Conservation (phyloP, 1,140 invertebrate genomes). For the Solenopsis invicta region DNA sequence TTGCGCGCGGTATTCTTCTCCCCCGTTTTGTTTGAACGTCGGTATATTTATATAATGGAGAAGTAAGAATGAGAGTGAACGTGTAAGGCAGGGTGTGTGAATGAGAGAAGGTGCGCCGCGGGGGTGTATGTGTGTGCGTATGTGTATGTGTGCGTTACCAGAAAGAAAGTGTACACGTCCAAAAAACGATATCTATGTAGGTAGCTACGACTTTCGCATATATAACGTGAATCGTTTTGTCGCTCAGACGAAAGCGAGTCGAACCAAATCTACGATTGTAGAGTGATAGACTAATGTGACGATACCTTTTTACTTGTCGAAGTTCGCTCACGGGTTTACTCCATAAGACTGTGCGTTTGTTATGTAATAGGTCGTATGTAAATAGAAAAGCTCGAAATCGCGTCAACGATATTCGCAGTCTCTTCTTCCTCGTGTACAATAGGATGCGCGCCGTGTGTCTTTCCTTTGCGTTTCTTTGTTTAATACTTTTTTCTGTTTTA, state of each 20-base stretch:
- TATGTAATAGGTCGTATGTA: conserved; percentile 79
- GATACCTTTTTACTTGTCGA: conserved; percentile 76
- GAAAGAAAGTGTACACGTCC: conserved; percentile 55
- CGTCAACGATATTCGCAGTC: conserved; percentile 80
- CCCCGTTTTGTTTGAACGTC: conserved; percentile 7
- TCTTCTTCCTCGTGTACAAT: conserved; percentile 75
- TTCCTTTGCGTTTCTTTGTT: conserved; percentile 3
- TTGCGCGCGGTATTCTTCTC: neutral
- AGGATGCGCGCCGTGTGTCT: conserved; percentile 55
- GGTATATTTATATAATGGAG: conserved; percentile 58
- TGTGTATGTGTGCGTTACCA: conserved; percentile 2
- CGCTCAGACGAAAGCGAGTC: conserved; percentile 73
- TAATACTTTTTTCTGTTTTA: conserved; percentile 23
- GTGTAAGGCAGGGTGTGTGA: neutral
- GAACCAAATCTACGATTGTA: conserved; percentile 81
- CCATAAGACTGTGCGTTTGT: conserved; percentile 86
- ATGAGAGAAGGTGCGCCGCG: neutral
- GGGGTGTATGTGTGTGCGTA: neutral
- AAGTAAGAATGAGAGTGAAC: conserved; percentile 31
- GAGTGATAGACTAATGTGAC: conserved; percentile 70
- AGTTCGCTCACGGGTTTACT: conserved; percentile 79
- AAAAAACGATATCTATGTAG: conserved; percentile 45
- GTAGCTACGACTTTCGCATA: conserved; percentile 47
- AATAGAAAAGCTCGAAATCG: conserved; percentile 74
- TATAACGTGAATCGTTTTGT: conserved; percentile 75